These are phyloP conservation scores for Albula goreensis DNA, from an alignment of 2,113 vertebrate genomes.

Conservation along the genomic window DNA sequence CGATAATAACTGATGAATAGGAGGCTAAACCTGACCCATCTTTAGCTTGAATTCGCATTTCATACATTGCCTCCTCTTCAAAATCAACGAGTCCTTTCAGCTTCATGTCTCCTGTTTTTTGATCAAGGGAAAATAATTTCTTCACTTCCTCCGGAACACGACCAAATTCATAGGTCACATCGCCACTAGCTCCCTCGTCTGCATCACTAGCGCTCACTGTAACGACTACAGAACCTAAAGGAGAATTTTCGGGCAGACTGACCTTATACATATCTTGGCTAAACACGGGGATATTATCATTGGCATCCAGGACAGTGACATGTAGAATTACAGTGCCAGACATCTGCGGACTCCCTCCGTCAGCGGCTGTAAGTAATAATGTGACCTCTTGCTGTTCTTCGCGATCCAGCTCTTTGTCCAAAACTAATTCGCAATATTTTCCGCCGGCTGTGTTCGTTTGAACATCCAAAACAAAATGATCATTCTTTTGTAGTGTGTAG, in stretches of 20 bases:
- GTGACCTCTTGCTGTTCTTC: slow-evolving; percentile 47
- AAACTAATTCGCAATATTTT: slow-evolving; percentile 57
- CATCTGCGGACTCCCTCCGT: slow-evolving; percentile 57
- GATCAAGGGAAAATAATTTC: slow-evolving; percentile 55
- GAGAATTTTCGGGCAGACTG: slow-evolving; percentile 36
- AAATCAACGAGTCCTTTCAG: slow-evolving; percentile 57
- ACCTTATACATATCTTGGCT: slow-evolving; percentile 33
- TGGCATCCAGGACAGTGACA: slow-evolving; percentile 59
- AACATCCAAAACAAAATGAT: slow-evolving; percentile 58
- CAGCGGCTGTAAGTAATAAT: slow-evolving; percentile 50
- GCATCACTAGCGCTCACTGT: slow-evolving; percentile 61
- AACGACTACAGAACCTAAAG: slow-evolving; percentile 36
- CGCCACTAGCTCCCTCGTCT: slow-evolving; percentile 64
- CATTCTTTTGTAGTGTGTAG: slow-evolving; percentile 62
- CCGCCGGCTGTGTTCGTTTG: slow-evolving; percentile 44
- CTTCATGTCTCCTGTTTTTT: slow-evolving; percentile 58
- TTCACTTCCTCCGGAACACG: slow-evolving; percentile 50
- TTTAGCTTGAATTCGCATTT: slow-evolving; percentile 62
- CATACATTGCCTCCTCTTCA: slow-evolving; percentile 54
- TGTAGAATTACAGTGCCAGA: slow-evolving; percentile 55
- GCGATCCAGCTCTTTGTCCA: slow-evolving; percentile 61
- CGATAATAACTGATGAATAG: slow-evolving; percentile 58
- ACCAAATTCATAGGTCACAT: slow-evolving; percentile 61
- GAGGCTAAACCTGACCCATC: slow-evolving; percentile 56
- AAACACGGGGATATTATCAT: slow-evolving; percentile 61